Conservation (phyloP, 2,797 vertebrate genomes). For the Anas georgica region DNA sequence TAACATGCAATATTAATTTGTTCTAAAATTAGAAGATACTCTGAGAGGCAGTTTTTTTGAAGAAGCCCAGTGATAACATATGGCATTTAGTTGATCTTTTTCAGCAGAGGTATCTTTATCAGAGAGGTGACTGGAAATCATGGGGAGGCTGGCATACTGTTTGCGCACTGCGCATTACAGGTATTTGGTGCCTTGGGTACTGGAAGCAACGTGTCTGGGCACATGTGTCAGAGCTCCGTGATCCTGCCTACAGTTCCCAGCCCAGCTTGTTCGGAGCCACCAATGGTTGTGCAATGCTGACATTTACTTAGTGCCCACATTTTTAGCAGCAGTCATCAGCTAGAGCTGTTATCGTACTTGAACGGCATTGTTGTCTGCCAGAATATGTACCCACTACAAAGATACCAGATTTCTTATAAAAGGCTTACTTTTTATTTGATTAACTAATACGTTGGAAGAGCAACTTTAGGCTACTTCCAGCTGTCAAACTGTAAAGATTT, state of each 20-base stretch:
- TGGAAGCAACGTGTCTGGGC: not conserved
- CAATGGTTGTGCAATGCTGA: not conserved
- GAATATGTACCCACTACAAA: not conserved
- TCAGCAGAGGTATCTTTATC: not conserved
- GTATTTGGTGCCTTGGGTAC: not conserved
- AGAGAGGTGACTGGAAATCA: not conserved
- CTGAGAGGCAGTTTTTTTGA: not conserved
- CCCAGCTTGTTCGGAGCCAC: not conserved
- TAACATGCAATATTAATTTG: not conserved
- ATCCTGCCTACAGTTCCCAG: not conserved
- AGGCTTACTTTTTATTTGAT: not conserved
- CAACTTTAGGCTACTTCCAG: not conserved
- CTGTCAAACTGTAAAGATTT: not conserved
- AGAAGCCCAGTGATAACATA: not conserved
- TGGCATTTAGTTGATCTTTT: not conserved
- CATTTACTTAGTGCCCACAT: accelerated
- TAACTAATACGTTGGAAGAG: not conserved
- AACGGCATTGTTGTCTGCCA: not conserved
- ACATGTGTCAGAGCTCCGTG: not conserved
- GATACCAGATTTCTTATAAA: not conserved
- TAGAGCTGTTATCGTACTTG: not conserved
- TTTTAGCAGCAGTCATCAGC: not conserved
- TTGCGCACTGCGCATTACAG: not conserved
- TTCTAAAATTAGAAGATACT: not conserved
- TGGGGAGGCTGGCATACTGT: not conserved